These are phyloP conservation scores for Teinopalpus imperialis DNA, from an alignment of 2,888 invertebrate species.

Conservation along the genomic window DNA sequence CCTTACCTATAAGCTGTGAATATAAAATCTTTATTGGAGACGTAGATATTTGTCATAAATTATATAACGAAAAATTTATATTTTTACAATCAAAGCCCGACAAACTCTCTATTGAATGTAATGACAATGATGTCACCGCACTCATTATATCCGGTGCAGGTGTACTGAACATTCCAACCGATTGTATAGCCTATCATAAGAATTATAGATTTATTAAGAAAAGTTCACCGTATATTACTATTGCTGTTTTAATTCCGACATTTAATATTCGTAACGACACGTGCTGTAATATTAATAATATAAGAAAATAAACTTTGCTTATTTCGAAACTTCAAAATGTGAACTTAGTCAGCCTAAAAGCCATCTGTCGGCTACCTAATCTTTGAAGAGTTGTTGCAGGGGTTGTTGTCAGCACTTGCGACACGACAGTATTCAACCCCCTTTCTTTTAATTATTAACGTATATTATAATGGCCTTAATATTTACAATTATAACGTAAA, in stretches of 20 bases:
- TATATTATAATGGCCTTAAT: no score
- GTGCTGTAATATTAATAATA: no score
- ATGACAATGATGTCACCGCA: conserved; percentile 10
- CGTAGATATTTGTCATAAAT: conserved; percentile 28
- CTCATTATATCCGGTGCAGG: no score
- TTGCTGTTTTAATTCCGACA: background rate
- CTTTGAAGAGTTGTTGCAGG: no score
- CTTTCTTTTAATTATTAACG: no score
- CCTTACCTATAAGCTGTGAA: background rate
- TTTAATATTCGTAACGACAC: background rate
- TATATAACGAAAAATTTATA: conserved; percentile 28
- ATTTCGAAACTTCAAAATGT: background rate
- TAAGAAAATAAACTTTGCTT: no score
- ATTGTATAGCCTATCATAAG: background rate
- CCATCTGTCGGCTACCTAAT: background rate
- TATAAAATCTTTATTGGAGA: background rate
- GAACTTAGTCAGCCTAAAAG: background rate
- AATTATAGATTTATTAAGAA: background rate
- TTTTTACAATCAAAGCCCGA: conserved; percentile 27
- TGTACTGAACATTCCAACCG: no score
- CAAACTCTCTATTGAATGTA: conserved; percentile 26
- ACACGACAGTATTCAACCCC: no score
- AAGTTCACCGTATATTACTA: background rate
- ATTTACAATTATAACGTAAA: no score
- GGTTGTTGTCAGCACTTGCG: no score